phyloP scores from a whole-genome alignment of 2,888 invertebrate genomes.

The Muscina levida region DNA sequence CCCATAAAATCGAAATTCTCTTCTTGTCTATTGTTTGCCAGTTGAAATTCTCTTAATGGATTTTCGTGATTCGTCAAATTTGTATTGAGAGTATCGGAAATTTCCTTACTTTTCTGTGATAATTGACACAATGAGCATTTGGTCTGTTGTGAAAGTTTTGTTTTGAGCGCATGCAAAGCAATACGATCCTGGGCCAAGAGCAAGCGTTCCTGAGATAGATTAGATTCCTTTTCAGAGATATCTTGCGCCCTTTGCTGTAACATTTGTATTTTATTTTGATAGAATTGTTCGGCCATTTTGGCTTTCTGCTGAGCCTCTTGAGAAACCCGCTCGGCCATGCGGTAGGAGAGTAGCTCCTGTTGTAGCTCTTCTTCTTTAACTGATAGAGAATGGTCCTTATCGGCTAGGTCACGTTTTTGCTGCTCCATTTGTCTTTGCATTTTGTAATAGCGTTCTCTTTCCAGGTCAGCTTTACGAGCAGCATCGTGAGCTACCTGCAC shows the following conservation, averaged over 20 bases:
- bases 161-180: slow-evolving; percentile 73
- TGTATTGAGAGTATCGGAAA: slow-evolving; percentile 69
- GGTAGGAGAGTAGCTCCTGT: slow-evolving; percentile 72
- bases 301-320: slow-evolving; percentile 72
- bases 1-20: slow-evolving; percentile 44
- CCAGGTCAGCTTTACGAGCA: slow-evolving; percentile 76
- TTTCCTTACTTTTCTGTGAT: slow-evolving; percentile 73
- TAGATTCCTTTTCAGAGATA: slow-evolving; percentile 76
- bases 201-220: slow-evolving; percentile 77
- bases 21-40: neutral
- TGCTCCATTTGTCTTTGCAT: slow-evolving; percentile 77
- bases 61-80: slow-evolving; percentile 28
- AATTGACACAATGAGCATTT: slow-evolving; percentile 78
- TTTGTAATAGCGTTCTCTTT: slow-evolving; percentile 76
- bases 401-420: slow-evolving; percentile 75
- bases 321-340: slow-evolving; percentile 74
- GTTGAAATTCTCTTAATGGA: slow-evolving; percentile 6
- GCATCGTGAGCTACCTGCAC: slow-evolving; percentile 78
- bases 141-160: slow-evolving; percentile 71
- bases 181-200: slow-evolving; percentile 77
- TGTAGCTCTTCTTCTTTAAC: slow-evolving; percentile 77
- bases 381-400: slow-evolving; percentile 74
- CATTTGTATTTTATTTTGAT: slow-evolving; percentile 75
- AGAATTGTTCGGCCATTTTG: slow-evolving; percentile 73
- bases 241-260: slow-evolving; percentile 75